Evolutionary conservation across 1,140 invertebrate species (phyloP).

Genomic region (Ceratina australensis): DNA sequence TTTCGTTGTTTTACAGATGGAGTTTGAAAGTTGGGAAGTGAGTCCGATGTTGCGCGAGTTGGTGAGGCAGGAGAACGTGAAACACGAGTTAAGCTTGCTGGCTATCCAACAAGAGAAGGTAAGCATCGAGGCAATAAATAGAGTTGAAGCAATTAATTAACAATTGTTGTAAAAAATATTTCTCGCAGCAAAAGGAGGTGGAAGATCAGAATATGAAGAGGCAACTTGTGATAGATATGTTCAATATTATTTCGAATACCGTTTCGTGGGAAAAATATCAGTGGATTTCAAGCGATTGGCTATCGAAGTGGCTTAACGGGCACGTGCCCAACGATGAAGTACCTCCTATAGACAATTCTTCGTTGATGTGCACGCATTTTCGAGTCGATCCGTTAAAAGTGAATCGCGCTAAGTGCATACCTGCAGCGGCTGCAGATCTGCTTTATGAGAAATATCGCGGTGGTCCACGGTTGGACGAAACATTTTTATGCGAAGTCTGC

Average conservation of each 20-base stretch:
- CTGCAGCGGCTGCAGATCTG: slow-evolving; percentile 72
- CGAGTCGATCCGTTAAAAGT: slow-evolving; percentile 76
- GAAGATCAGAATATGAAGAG: slow-evolving; percentile 77
- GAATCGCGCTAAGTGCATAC: slow-evolving; percentile 75
- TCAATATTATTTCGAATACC: slow-evolving; percentile 66
- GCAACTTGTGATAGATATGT: slow-evolving; percentile 73
- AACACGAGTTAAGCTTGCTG: slow-evolving; percentile 73
- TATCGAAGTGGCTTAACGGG: slow-evolving; percentile 76
- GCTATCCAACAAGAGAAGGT: slow-evolving; percentile 75
- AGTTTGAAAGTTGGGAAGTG: slow-evolving; percentile 75
- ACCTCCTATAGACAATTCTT: slow-evolving; percentile 77
- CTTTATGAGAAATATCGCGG: slow-evolving; percentile 78
- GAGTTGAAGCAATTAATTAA: not conserved
- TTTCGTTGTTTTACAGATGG: slow-evolving; percentile 59
- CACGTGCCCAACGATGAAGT: slow-evolving; percentile 72
- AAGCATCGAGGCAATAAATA: slow-evolving; percentile 23
- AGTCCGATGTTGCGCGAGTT: slow-evolving; percentile 71
- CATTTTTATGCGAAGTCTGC: slow-evolving; percentile 78
- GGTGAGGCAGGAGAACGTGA: slow-evolving; percentile 73
- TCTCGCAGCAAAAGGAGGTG: slow-evolving; percentile 77
- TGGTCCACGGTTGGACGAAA: slow-evolving; percentile 75
- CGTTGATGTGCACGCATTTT: slow-evolving; percentile 79
- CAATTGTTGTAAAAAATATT: not conserved
- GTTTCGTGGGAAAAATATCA: slow-evolving; percentile 71
- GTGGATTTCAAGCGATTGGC: slow-evolving; percentile 80